These are phyloP conservation scores for Venturia canescens DNA, from an alignment of 1,140 invertebrate genomes.

Conservation along the genomic window DNA sequence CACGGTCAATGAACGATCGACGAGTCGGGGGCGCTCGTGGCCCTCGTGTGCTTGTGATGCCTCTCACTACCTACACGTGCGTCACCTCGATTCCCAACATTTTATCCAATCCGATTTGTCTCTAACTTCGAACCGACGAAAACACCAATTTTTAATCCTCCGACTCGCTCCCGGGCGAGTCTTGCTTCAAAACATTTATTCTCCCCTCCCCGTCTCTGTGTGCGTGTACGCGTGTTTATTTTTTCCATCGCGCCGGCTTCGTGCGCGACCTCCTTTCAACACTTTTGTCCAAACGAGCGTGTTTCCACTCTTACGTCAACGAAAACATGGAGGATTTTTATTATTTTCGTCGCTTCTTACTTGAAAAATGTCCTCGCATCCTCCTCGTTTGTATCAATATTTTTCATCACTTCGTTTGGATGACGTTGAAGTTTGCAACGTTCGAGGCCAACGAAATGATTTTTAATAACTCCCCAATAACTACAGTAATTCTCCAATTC, in stretches of 20 bases:
- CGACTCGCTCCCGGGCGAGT: not conserved
- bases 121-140: not conserved
- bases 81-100: slow-evolving; percentile 16
- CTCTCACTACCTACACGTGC: slow-evolving; percentile 18
- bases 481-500: too few species aligned
- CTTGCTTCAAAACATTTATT: not conserved
- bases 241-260: not conserved
- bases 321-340: too few species aligned
- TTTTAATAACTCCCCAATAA: too few species aligned
- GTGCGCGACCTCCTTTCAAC: too few species aligned
- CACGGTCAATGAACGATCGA: slow-evolving; percentile 33
- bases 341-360: too few species aligned
- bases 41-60: slow-evolving; percentile 17
- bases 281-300: too few species aligned
- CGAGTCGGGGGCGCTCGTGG: slow-evolving; percentile 16
- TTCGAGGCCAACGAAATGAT: too few species aligned
- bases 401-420: too few species aligned
- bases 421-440: too few species aligned
- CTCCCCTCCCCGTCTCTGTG: not conserved
- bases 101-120: not conserved
- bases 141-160: not conserved
- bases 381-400: too few species aligned
- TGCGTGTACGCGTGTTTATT: not conserved
- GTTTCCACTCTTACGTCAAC: too few species aligned
- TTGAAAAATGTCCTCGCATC: too few species aligned